Percentiles rank a stretch among this genome's conserved stretches.
Evolutionary conservation across 1,140 invertebrate species (phyloP).

Genomic region (Nasonia giraulti): DNA sequence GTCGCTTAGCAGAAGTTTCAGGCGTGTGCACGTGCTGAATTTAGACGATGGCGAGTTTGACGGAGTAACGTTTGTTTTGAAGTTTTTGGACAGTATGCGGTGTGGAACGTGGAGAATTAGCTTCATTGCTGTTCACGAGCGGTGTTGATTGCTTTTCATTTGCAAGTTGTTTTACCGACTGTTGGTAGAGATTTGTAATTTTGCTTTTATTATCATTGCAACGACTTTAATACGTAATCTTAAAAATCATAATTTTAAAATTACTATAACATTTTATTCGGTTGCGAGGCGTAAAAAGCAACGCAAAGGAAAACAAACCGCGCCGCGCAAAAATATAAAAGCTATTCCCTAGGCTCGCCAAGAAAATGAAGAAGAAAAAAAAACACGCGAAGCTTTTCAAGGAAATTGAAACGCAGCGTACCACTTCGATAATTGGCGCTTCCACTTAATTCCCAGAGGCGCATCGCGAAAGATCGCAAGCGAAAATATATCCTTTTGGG

Average conservation of each 20-base stretch:
- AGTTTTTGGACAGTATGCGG: neutral
- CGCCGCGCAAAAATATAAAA: too few relatives aligned
- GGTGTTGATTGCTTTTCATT: neutral
- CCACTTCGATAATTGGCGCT: conserved; percentile 28
- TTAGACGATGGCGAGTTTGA: neutral
- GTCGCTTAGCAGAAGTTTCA: neutral
- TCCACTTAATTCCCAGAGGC: conserved; percentile 24
- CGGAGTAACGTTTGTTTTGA: neutral
- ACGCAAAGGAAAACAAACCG: too few relatives aligned
- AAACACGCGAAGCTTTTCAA: neutral
- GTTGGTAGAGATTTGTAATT: neutral
- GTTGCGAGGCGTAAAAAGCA: too few relatives aligned
- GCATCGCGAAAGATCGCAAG: neutral
- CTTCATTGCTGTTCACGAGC: neutral
- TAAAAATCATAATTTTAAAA: too few relatives aligned
- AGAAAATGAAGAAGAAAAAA: neutral
- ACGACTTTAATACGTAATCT: too few relatives aligned
- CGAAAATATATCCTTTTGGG: conserved; percentile 22
- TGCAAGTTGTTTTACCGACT: neutral
- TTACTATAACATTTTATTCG: too few relatives aligned
- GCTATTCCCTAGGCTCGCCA: neutral
- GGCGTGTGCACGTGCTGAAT: too few relatives aligned
- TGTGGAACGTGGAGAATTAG: neutral
- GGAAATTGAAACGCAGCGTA: conserved; percentile 8
- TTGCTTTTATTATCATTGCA: too few relatives aligned